Base-by-base conservation (phyloP, 2,797 vertebrate genomes). In the Tenualosa ilisha region DNA sequence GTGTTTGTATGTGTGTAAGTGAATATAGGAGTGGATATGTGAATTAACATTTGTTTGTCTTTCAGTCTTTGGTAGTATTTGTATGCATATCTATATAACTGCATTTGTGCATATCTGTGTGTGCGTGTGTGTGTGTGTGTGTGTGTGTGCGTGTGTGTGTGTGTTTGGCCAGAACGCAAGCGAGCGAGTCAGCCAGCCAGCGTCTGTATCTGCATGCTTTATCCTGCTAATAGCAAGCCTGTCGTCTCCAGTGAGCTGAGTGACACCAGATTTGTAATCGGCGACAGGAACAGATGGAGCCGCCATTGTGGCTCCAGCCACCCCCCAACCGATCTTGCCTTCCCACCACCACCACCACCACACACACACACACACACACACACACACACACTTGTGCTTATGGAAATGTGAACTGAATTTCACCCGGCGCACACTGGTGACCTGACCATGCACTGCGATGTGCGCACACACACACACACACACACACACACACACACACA, bases 341-440 rank as follows among this genome's bases (percentile, higher is more conserved):
- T 49, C 72, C 79, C 72, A 46, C 72, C 37, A 53, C 40, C 84
- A 85, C 84, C 75, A 81, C 89, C 86, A 90, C 89, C 86, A 87
- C 82, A 86, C 86, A 49, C 46, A 49, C 46, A 49, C 46, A 49
- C 46, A 49, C 46, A 49, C 46, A 49, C 46, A 8, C 46, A 49
- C 46, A 49, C 83, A 86, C 82, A 87, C 68, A 83, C 68, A 43
- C 87, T 84, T 84, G 85, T 61, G 9, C 81, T 93, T 97, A 98
- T 98, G 97, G 94, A 97, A 98, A 99, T 98, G 97, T 99, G 97
- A 98, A 98, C 97, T 96, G 92, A 93, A 95, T 94, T 97, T 98
- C 97, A 97, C 97, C 97, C 96, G 94, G 94, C 93, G 95, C 95
- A 89, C 91, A 92, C 92, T 65, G 92, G 95, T 98, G 97, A 98